Evolutionary conservation across 2,797 vertebrate genomes (phyloP).

Genomic region (Pipistrellus kuhlii): DNA sequence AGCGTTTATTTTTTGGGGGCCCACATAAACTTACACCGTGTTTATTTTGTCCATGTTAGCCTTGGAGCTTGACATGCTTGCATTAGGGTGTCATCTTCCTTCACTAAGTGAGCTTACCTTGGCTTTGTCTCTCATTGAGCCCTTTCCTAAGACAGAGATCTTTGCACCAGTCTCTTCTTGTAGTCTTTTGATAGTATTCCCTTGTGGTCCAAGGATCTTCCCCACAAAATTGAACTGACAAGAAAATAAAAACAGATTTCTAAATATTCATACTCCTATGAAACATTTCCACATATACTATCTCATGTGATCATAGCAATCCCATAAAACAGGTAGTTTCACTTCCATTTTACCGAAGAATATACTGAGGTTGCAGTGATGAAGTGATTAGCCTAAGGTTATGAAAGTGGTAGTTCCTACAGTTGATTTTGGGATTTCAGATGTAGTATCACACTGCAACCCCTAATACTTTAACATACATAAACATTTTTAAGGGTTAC

Average conservation of each 20-base stretch:
- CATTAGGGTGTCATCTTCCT: not conserved
- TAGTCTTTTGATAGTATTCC: constrained; percentile 98
- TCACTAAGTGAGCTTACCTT: constrained; percentile 89
- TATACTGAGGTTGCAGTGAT: not conserved
- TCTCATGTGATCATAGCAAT: constrained; percentile 56
- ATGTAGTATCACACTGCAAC: not conserved
- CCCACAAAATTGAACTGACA: constrained; percentile 98
- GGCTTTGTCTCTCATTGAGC: constrained; percentile 98
- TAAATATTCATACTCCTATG: constrained; percentile 16
- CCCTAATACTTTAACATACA: not conserved
- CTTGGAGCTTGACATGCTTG: no score
- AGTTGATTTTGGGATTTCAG: constrained; percentile 20
- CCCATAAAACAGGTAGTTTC: not conserved
- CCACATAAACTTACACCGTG: no score
- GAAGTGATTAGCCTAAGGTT: not conserved
- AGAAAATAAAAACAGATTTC: constrained; percentile 51
- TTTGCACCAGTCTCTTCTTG: constrained; percentile 99
- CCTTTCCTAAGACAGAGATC: constrained; percentile 98
- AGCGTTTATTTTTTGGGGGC: no score
- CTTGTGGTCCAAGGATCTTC: constrained; percentile 98
- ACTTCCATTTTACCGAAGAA: constrained; percentile 18
- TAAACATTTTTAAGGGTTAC: constrained; percentile 43
- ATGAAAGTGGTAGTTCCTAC: constrained; percentile 34
- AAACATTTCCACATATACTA: constrained; percentile 3
- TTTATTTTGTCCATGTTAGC: no score